Evolutionary conservation across 2,113 vertebrate species (phyloP), one percentile per base, ranked within the genome.

Genomic region (Zosterops borbonicus): DNA sequence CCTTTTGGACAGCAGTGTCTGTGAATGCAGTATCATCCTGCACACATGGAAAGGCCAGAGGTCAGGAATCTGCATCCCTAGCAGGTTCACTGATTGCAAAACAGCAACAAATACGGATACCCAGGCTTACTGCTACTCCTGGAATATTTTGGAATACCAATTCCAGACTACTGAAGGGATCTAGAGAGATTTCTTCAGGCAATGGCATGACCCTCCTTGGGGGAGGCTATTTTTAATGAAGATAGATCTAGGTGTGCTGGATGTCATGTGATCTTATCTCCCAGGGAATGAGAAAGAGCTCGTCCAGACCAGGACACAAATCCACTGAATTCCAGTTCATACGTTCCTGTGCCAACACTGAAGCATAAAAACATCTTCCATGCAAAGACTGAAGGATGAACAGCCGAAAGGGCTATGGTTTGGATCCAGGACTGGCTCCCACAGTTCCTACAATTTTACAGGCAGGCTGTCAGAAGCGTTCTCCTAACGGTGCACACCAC

Each of bases 341-440:
- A 6, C 0, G 0, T 47, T 31, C 12, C 46, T 4, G 9, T 46
- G 19, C n/a, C 2, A 9, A 9, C 0, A 2, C 33, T 22, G 29
- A 63, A 70, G 73, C 6, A 2, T 8, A 21, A 56, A 11, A 42
- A 39, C 1, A 1, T 49, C 23, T 8, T 8, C 41, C 14, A 13
- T 2, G 5, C 58, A 8, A 37, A 64, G 35, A 31, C 56, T 21
- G 37, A 63, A 14, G 31, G 56, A 50, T 14, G 56, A 56, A 33
- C 41, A 35, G 25, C 49, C 41, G n/a, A 15, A 14, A 23, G 55
- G 55, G 41, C 63, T 69, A 37, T 13, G 53, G 12, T 37, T 42
- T 3, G 6, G 29, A 50, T 44, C 56, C 73, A 33, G 31, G 35
- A n/a, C 2, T 1, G 1, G 22, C 33, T 35, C 64, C 19, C n/a